phyloP scores from a whole-genome alignment of 2,888 invertebrate species.

The Galeopsomyia nigrocyanea region DNA sequence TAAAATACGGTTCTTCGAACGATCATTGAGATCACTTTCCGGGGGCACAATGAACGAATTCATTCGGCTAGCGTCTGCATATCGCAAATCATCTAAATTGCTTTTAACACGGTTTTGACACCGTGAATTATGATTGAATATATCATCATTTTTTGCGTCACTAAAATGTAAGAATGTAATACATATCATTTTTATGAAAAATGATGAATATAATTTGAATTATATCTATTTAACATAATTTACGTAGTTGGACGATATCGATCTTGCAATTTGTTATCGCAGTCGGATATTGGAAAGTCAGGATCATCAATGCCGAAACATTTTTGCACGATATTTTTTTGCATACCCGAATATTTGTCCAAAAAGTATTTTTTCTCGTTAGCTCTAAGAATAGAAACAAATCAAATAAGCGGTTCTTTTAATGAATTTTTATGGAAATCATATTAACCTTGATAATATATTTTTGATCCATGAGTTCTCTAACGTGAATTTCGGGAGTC shows the following conservation, averaged over 20 bases:
- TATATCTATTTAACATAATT: neutral
- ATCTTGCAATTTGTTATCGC: neutral
- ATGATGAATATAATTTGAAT: too few relatives aligned
- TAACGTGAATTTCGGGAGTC: conserved; percentile 54
- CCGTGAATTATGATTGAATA: too few relatives aligned
- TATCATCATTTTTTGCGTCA: too few relatives aligned
- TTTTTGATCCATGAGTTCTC: conserved; percentile 58
- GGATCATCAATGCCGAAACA: too few relatives aligned
- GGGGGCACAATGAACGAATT: conserved; percentile 26
- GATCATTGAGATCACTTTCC: conserved; percentile 14
- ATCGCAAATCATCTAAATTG: too few relatives aligned
- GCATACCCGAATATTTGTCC: neutral
- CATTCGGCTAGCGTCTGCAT: too few relatives aligned
- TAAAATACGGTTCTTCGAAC: conserved; percentile 2
- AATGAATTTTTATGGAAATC: neutral
- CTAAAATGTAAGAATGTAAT: too few relatives aligned
- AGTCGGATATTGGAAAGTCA: too few relatives aligned
- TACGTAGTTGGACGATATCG: neutral
- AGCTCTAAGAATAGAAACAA: conserved; percentile 7
- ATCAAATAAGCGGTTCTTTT: neutral
- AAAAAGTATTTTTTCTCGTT: neutral
- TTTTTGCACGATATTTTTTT: too few relatives aligned
- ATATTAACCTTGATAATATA: conserved; percentile 54
- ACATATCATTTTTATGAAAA: too few relatives aligned
- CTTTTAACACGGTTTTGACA: too few relatives aligned